Percentiles rank a stretch among this genome's conserved stretches.
Evolutionary conservation across 2,113 vertebrate genomes (phyloP).

Genomic region (Prionailurus bengalensis): DNA sequence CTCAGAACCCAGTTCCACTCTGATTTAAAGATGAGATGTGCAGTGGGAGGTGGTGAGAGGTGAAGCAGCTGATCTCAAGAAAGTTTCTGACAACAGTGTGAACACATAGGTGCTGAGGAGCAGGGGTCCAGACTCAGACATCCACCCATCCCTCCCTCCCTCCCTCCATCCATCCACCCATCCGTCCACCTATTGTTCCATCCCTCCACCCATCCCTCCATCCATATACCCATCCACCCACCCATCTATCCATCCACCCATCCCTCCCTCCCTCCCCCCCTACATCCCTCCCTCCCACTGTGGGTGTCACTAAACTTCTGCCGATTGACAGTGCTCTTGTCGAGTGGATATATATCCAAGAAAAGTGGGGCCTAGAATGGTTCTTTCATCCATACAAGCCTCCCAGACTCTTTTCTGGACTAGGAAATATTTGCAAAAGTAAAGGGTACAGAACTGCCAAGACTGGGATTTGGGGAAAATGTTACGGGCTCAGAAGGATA

Average conservation of each 20-base stretch:
- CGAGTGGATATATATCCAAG: not conserved
- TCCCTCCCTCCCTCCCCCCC: no score
- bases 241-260: no score
- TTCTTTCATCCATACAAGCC: not conserved
- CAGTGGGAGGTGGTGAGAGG: not conserved
- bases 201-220: no score
- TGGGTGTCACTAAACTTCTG: not conserved
- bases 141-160: no score
- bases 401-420: not conserved
- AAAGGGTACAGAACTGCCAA: not conserved
- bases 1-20: not conserved
- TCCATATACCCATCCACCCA: no score
- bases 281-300: no score
- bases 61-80: not conserved
- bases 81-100: not conserved
- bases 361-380: not conserved
- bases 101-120: not conserved
- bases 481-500: not conserved
- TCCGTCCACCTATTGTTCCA: no score
- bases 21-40: not conserved
- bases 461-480: not conserved
- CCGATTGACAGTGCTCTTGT: not conserved
- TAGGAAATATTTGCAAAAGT: not conserved
- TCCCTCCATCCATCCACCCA: no score
- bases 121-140: not conserved